These are phyloP conservation scores for Oreochromis tanganicae DNA, from an alignment of 2,113 vertebrate species.

Conservation along the genomic window DNA sequence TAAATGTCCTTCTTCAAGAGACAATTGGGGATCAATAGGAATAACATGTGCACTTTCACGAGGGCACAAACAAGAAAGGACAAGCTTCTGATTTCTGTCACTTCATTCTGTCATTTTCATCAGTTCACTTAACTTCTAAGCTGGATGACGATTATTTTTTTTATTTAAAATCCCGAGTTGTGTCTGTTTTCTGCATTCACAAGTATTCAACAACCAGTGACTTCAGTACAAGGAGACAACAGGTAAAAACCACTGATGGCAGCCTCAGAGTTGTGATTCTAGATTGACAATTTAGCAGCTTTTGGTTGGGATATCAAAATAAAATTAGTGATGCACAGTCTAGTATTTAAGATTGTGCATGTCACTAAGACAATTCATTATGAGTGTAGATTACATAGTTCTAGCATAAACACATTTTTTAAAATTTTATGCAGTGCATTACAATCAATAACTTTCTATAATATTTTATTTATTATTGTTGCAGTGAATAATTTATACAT, in stretches of 20 bases:
- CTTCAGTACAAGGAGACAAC: neutral
- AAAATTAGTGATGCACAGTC: neutral
- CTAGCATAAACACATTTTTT: neutral
- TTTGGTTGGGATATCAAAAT: neutral
- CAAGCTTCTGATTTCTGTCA: neutral
- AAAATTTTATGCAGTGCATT: neutral
- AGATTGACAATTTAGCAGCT: neutral
- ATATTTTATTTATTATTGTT: neutral
- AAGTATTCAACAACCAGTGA: neutral
- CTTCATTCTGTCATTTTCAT: neutral
- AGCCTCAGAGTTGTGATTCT: neutral
- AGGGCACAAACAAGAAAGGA: neutral
- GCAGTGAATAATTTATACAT: neutral
- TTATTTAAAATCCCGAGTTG: rapidly evolving
- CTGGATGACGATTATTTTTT: neutral
- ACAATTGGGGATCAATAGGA: neutral
- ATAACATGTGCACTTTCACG: neutral
- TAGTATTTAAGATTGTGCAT: neutral
- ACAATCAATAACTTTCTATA: neutral
- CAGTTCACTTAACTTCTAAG: neutral
- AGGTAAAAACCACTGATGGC: neutral
- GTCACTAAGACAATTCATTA: neutral
- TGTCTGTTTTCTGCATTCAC: neutral
- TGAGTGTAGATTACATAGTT: neutral
- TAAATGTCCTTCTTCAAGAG: neutral